phyloP scores from a whole-genome alignment of 2,888 invertebrate species.

The Itoplectis maculator region DNA sequence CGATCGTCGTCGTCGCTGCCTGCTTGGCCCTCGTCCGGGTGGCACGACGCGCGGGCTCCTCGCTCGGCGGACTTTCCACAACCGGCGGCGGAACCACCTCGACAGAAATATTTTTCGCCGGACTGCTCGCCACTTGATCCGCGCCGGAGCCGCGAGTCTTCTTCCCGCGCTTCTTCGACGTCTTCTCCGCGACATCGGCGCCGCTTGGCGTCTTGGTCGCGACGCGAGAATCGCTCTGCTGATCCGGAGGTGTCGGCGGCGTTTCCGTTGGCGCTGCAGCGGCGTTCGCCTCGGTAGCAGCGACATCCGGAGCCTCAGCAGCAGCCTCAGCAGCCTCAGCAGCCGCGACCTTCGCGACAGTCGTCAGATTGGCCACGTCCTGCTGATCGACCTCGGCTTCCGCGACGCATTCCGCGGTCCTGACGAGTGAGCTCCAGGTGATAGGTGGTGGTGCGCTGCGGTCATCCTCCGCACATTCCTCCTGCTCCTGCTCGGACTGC shows the following conservation, averaged over 20 bases:
- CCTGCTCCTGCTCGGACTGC: conserved; percentile 46
- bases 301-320: not conserved
- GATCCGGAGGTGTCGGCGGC: too few species aligned
- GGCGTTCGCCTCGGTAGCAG: not conserved
- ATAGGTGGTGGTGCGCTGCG: conserved; percentile 15
- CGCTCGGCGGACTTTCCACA: conserved; percentile 29
- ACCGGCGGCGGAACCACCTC: conserved; percentile 32
- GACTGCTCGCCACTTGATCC: not conserved
- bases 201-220: not conserved
- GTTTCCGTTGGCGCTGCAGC: conserved; percentile 8
- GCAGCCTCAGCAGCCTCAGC: not conserved
- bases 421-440: conserved; percentile 53
- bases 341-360: conserved; percentile 24
- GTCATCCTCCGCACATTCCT: not conserved
- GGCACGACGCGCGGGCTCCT: conserved; percentile 16
- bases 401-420: conserved; percentile 7
- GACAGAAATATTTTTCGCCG: conserved; percentile 24
- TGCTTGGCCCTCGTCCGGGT: conserved; percentile 17
- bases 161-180: conserved; percentile 58
- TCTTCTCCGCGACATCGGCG: conserved; percentile 41
- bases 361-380: too few species aligned
- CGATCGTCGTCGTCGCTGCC: conserved; percentile 9
- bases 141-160: conserved; percentile 40
- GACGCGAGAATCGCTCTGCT: conserved; percentile 14
- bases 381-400: conserved; percentile 29